Conservation (phyloP, 1,140 invertebrate species). For the Cherax quadricarinatus region DNA sequence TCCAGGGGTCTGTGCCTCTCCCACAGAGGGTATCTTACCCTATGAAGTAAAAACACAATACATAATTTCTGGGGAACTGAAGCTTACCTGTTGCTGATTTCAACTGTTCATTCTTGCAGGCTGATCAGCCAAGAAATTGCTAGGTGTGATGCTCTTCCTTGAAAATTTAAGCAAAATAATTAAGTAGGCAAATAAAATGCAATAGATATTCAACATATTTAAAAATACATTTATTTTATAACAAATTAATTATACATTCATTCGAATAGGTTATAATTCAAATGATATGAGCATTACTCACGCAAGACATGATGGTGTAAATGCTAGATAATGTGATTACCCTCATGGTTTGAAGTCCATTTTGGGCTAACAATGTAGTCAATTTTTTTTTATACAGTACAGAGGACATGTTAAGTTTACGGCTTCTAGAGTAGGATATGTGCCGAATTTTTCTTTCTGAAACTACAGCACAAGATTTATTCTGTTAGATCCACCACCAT, state of each 20-base stretch:
- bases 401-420: constrained; percentile 34
- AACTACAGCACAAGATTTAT: constrained; percentile 38
- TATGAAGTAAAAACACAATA: too few species aligned
- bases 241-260: constrained; percentile 72
- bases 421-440: constrained; percentile 53
- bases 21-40: too few species aligned
- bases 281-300: constrained; percentile 72
- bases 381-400: background rate
- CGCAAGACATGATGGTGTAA: constrained; percentile 67
- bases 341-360: constrained; percentile 24
- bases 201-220: constrained; percentile 71
- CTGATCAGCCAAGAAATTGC: too few species aligned
- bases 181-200: constrained; percentile 28
- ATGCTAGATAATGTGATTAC: constrained; percentile 54
- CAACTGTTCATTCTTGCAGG: too few species aligned
- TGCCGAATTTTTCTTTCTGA: constrained; percentile 33
- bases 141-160: too few species aligned
- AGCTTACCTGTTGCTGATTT: too few species aligned
- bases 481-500: constrained; percentile 58
- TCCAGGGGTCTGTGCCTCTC: too few species aligned
- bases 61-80: too few species aligned
- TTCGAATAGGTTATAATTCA: constrained; percentile 71
- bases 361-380: constrained; percentile 28
- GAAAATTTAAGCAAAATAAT: background rate
- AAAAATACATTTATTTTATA: constrained; percentile 72